These are phyloP conservation scores for Gari tellinella DNA, from an alignment of 2,888 invertebrate species.

Conservation along the genomic window DNA sequence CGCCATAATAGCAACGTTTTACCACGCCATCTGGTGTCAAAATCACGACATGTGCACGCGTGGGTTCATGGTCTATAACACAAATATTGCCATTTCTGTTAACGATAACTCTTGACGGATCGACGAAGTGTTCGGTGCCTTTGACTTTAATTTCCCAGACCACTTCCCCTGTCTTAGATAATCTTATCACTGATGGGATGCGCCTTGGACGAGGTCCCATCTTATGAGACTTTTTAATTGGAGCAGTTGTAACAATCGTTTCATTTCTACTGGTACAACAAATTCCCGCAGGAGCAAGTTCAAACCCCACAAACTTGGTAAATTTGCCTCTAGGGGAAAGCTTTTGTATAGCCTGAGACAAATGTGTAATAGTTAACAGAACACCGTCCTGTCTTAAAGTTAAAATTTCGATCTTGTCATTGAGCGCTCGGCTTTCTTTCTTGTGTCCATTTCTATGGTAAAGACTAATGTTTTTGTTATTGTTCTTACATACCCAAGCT, in stretches of 20 bases:
- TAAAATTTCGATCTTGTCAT: conserved; percentile 36
- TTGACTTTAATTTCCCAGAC: conserved; percentile 53
- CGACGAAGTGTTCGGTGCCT: conserved; percentile 48
- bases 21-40: conserved; percentile 48
- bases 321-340: conserved; percentile 28
- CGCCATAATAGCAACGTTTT: conserved; percentile 49
- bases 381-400: conserved; percentile 36
- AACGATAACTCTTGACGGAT: conserved; percentile 38
- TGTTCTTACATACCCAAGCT: conserved; percentile 40
- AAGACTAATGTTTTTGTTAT: conserved; percentile 38
- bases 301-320: conserved; percentile 41
- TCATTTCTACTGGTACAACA: conserved; percentile 50
- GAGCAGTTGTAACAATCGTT: conserved; percentile 43
- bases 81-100: conserved; percentile 49
- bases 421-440: conserved; percentile 42
- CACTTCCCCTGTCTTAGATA: conserved; percentile 31
- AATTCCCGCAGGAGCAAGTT: conserved; percentile 39
- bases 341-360: conserved; percentile 42
- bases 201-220: conserved; percentile 40
- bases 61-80: conserved; percentile 45
- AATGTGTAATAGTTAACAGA: conserved; percentile 31
- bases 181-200: conserved; percentile 36
- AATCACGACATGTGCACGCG: conserved; percentile 44
- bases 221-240: conserved; percentile 54
- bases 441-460: conserved; percentile 56